Evolutionary conservation across 2,888 invertebrate genomes (phyloP).

Genomic region (Oligia latruncula): DNA sequence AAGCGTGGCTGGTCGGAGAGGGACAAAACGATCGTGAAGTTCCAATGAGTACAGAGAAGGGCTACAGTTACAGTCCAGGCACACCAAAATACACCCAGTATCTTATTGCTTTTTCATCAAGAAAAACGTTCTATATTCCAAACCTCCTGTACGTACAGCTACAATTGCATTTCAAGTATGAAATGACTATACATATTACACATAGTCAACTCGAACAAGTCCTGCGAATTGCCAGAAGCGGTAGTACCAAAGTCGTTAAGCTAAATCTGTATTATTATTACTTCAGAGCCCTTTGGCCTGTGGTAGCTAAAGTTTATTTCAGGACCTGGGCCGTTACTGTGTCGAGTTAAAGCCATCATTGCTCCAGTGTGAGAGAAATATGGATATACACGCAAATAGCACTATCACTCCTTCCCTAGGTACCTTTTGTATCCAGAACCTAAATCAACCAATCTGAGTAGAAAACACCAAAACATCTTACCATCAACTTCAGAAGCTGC

Average conservation of each 20-base stretch:
- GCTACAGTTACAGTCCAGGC: background rate
- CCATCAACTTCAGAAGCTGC: slow-evolving; percentile 84
- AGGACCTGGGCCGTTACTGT: background rate
- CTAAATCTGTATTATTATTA: background rate
- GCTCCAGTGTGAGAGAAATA: too few species aligned
- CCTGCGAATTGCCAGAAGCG: background rate
- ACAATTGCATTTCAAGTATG: background rate
- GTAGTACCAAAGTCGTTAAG: background rate
- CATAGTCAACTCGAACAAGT: background rate
- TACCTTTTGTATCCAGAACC: background rate
- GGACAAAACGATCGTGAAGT: too few species aligned
- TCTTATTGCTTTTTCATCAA: too few species aligned
- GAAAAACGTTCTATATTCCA: too few species aligned
- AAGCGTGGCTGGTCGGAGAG: too few species aligned
- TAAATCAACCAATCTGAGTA: background rate
- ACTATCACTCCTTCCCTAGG: too few species aligned
- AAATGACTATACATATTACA: background rate
- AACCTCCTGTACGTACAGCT: background rate
- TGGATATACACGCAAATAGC: too few species aligned
- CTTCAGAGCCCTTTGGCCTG: background rate
- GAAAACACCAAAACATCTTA: slow-evolving; percentile 50
- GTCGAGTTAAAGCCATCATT: background rate
- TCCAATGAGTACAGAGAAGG: too few species aligned
- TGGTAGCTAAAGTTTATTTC: background rate
- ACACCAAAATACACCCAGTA: background rate